A percentile compares a stretch with the other conserved stretches of the same genome.
Conservation (phyloP, 2,113 vertebrate genomes). For the Catagonus wagneri region DNA sequence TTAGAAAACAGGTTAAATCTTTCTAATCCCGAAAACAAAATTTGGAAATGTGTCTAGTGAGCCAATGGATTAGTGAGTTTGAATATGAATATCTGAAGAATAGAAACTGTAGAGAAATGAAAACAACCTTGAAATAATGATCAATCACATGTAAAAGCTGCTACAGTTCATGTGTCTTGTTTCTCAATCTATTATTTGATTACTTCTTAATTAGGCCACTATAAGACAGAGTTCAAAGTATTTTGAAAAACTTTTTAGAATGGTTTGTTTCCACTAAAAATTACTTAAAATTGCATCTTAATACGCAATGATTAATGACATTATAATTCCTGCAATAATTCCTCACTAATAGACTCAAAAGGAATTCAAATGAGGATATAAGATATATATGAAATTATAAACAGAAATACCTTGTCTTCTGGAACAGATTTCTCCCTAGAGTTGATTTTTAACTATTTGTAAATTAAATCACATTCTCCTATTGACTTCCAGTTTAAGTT, state of each 20-base stretch:
- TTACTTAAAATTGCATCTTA: constrained; percentile 2
- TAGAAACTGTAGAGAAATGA: background rate
- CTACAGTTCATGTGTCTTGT: background rate
- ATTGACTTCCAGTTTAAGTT: constrained; percentile 14
- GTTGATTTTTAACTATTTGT: constrained; percentile 26
- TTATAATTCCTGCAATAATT: constrained; percentile 18
- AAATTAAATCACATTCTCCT: constrained; percentile 27
- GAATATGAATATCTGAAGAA: background rate
- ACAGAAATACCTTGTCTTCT: background rate
- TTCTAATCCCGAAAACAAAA: background rate
- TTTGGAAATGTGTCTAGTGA: background rate
- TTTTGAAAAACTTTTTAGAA: constrained; percentile 19
- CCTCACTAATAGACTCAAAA: constrained; percentile 7
- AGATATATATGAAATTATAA: constrained; percentile 19
- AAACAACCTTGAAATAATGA: constrained; percentile 30
- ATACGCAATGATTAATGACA: background rate
- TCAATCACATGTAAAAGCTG: background rate
- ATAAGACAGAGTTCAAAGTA: background rate
- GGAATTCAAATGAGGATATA: constrained; percentile 13
- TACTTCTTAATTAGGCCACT: constrained; percentile 13
- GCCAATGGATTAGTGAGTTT: background rate
- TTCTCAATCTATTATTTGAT: constrained; percentile 31
- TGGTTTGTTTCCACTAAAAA: constrained; percentile 6
- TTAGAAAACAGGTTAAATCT: background rate
- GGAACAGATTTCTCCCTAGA: background rate